phyloP scores from a whole-genome alignment of 2,888 invertebrate genomes.

The Cantharis nigra region DNA sequence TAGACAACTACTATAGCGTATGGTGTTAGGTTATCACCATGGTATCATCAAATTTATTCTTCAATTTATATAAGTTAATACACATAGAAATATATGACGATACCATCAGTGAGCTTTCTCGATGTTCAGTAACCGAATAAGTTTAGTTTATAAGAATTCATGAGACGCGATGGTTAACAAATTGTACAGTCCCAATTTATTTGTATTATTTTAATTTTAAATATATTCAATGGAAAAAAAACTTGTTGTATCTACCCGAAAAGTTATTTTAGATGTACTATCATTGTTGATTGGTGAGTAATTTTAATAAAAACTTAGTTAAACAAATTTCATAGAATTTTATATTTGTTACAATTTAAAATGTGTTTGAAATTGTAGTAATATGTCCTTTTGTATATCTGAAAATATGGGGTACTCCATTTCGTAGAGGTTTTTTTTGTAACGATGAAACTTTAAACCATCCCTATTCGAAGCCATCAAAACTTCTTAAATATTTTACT shows the following conservation, averaged over 20 bases:
- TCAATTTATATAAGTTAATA: not conserved
- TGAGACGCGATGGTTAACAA: conserved; percentile 1
- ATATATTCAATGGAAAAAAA: conserved; percentile 24
- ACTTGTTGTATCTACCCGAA: conserved; percentile 56
- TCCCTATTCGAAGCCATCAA: conserved; percentile 60
- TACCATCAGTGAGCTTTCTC: not conserved
- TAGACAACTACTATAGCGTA: not conserved
- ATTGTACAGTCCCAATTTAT: not conserved
- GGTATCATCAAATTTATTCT: not conserved
- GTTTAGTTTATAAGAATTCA: conserved; percentile 4
- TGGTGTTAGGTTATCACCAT: not conserved
- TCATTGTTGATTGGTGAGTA: conserved; percentile 72
- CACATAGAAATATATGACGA: not conserved
- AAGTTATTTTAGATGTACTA: conserved; percentile 69
- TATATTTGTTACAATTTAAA: not conserved
- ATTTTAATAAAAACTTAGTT: conserved; percentile 50
- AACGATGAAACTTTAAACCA: conserved; percentile 91
- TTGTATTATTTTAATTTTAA: not conserved
- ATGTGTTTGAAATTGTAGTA: conserved; percentile 59
- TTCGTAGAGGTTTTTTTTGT: conserved; percentile 90
- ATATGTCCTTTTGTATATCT: conserved; percentile 75
- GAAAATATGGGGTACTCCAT: conserved; percentile 73
- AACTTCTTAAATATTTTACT: not conserved
- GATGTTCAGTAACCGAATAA: not conserved
- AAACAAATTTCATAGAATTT: not conserved